Base-by-base conservation (phyloP, 2,888 invertebrate species). In the Auanema freiburgensis region DNA sequence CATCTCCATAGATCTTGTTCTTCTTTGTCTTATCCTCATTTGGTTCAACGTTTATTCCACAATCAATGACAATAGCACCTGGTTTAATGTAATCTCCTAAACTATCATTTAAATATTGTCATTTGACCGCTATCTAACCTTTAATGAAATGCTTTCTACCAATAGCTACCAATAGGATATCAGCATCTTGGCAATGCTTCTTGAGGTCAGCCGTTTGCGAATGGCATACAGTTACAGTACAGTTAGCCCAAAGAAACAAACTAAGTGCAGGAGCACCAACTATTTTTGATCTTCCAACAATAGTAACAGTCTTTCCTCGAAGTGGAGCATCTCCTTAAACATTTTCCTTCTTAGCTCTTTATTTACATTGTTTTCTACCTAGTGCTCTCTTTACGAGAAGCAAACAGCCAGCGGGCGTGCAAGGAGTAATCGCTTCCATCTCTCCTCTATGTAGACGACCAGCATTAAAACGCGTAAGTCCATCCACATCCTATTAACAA, bases 51-150 rank as follows among this genome's bases (percentile, higher is more conserved):
- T 93, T 96, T 77, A 98, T 98, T 51, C 98, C 98, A 85, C 97
- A 98, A 85, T 98, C 98, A 79, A 99, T 95, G 46, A 98, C 96
- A 12, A 98, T 90, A 16, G 97, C 95, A 4, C 97, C 96, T 0
- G 92, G 92, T 85, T 98, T 98, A 75, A 99, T 90, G 97, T 97
- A 97, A 69, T 91, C 91, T 0, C 74, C 79, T 78, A 65, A 51
- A 65, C 61, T 1, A 23, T 52, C 0, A 33, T 4, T 18, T 43
- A 23, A 4, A n/a, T 60, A 40, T 54, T 23, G 40, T 5, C 10
- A 8, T 6, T 6, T 57, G 14, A 11, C 14, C 43, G 25, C 4
- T 2, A 52, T 52, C 58, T 51, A 1, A 67, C 81, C 93, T 84
- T 91, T 91, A 1, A 98, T 93, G 87, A 94, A 88, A 85, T 93